Conservation (phyloP, 2,113 vertebrate genomes). For the Ramphastos sulfuratus region DNA sequence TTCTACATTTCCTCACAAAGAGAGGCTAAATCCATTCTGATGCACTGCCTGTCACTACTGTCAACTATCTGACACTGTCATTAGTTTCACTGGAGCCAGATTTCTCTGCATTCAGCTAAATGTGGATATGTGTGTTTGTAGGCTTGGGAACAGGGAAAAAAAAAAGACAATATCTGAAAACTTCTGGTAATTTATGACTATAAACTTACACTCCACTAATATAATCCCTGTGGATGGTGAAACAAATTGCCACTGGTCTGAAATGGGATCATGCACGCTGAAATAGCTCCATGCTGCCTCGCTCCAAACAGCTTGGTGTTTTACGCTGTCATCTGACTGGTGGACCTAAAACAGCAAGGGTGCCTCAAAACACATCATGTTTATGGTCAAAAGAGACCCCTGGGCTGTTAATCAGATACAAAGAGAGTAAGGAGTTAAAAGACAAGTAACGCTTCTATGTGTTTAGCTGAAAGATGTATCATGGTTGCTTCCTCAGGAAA, state of each 20-base stretch:
- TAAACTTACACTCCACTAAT: neutral
- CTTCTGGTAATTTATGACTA: neutral
- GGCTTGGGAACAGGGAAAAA: neutral
- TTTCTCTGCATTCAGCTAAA: slow-evolving; percentile 15
- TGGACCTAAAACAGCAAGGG: neutral
- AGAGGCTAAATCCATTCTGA: neutral
- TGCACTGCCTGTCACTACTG: neutral
- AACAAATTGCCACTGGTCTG: neutral
- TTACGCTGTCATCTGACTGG: neutral
- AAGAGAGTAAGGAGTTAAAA: neutral
- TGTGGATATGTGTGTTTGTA: neutral
- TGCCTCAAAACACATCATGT: neutral
- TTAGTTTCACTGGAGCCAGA: slow-evolving; percentile 24
- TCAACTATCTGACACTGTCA: neutral
- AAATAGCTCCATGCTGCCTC: neutral
- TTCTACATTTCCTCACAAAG: slow-evolving; percentile 27
- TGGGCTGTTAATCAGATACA: neutral
- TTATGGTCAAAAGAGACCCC: neutral
- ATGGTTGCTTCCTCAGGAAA: neutral
- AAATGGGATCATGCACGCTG: neutral
- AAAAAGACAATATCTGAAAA: neutral
- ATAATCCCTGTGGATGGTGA: neutral
- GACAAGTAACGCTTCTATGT: neutral
- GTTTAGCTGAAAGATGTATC: neutral
- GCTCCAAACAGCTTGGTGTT: neutral